A percentile compares a stretch with the other conserved stretches of the same genome.
These are phyloP conservation scores for Epistrophe eligans DNA, from an alignment of 2,888 invertebrate genomes.

Conservation along the genomic window DNA sequence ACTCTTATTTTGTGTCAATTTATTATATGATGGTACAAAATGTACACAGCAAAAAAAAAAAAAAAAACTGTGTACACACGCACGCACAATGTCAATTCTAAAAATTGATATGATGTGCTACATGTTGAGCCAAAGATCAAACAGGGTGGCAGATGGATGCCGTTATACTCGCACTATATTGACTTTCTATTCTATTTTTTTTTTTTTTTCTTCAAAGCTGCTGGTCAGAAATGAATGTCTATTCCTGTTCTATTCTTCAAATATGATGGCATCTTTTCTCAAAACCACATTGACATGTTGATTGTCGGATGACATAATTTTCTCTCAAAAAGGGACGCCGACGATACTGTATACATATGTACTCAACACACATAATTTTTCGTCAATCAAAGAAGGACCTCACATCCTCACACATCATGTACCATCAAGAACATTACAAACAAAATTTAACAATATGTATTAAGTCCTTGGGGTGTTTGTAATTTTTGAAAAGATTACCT, in stretches of 20 bases:
- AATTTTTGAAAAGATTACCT: conserved; percentile 64
- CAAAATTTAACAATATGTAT: conserved; percentile 73
- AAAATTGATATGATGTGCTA: conserved; percentile 58
- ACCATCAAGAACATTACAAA: conserved; percentile 33
- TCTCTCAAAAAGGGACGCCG: conserved; percentile 46
- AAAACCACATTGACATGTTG: conserved; percentile 68
- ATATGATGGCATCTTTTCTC: conserved; percentile 44
- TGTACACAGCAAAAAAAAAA: conserved; percentile 24
- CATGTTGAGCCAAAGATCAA: conserved; percentile 70
- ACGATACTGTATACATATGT: neutral
- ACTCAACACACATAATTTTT: conserved; percentile 28
- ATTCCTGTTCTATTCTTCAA: conserved; percentile 19
- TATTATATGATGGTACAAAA: conserved; percentile 36
- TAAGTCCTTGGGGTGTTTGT: conserved; percentile 69
- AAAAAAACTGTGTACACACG: conserved; percentile 22
- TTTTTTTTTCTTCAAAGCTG: conserved; percentile 19
- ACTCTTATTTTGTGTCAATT: conserved; percentile 24
- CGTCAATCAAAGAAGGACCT: conserved; percentile 44
- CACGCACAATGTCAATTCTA: conserved; percentile 61
- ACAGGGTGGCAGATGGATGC: conserved; percentile 24
- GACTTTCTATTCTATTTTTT: conserved; percentile 29
- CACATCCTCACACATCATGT: neutral
- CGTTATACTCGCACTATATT: conserved; percentile 22
- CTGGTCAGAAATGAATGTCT: conserved; percentile 53
- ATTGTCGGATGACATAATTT: conserved; percentile 69